phyloP scores from a whole-genome alignment of 2,888 invertebrate species.

The Trilocha varians region DNA sequence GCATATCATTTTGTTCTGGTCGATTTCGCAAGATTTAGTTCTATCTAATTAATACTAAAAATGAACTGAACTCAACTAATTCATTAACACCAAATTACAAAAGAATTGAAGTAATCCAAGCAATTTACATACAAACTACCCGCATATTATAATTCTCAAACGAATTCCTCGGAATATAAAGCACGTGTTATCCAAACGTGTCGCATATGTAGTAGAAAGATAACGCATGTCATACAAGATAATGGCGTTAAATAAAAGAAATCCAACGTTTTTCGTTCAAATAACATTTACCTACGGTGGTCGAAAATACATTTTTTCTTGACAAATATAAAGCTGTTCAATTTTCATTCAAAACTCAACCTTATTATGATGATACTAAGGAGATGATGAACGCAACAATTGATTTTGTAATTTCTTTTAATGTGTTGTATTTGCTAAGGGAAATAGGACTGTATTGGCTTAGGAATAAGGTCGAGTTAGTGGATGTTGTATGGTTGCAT shows the following conservation, averaged over 20 bases:
- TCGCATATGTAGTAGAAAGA: neutral
- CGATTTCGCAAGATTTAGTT: too few species aligned
- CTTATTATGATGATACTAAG: neutral
- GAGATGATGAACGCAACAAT: neutral
- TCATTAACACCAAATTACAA: too few species aligned
- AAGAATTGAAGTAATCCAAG: too few species aligned
- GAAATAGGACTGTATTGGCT: neutral
- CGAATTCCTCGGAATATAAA: neutral
- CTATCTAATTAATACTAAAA: too few species aligned
- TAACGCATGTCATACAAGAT: neutral
- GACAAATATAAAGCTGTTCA: neutral
- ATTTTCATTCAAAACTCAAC: neutral
- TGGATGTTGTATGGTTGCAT: neutral
- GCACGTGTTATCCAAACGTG: neutral
- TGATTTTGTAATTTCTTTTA: neutral
- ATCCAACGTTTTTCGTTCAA: neutral
- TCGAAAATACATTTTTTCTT: neutral
- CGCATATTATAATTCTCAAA: neutral
- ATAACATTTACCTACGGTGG: neutral
- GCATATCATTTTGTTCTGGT: too few species aligned
- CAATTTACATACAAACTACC: too few species aligned
- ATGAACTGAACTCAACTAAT: too few species aligned
- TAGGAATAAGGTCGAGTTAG: neutral
- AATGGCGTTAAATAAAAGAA: neutral
- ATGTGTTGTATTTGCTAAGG: neutral